Percentiles rank a stretch among this genome's conserved stretches.
Conservation (phyloP, 2,113 vertebrate species). For the Pteronura brasiliensis region DNA sequence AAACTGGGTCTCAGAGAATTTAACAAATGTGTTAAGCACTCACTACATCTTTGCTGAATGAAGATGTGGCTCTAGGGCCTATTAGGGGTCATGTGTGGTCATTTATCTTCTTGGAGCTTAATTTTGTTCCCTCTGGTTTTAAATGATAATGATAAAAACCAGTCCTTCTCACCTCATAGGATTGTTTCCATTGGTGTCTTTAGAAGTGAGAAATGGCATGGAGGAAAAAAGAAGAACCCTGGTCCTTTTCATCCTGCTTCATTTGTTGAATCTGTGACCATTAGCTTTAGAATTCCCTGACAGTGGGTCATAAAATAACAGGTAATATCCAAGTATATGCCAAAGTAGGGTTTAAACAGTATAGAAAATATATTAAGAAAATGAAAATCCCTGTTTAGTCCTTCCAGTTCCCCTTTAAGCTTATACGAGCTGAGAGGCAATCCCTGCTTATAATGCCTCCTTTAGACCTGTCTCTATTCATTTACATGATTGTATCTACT, state of each 20-base stretch:
- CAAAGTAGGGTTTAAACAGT: background rate
- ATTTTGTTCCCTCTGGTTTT: background rate
- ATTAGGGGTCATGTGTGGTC: background rate
- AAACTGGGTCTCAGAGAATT: background rate
- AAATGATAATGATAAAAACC: background rate
- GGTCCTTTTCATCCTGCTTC: background rate
- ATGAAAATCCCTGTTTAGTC: background rate
- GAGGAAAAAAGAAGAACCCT: background rate
- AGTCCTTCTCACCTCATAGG: background rate
- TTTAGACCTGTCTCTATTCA: background rate
- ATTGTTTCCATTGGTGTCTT: background rate
- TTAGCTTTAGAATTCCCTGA: background rate
- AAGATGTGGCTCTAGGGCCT: background rate
- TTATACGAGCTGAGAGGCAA: background rate
- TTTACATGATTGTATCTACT: background rate
- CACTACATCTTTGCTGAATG: background rate
- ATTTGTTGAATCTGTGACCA: background rate
- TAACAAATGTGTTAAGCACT: background rate
- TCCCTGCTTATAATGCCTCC: background rate
- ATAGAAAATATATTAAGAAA: background rate
- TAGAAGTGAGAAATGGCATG: background rate
- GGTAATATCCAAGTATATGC: background rate
- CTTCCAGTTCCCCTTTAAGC: background rate
- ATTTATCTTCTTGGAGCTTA: background rate
- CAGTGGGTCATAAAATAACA: background rate